Evolutionary conservation across 2,888 invertebrate genomes (phyloP).

Genomic region (Mesorhabditis spiculigera): DNA sequence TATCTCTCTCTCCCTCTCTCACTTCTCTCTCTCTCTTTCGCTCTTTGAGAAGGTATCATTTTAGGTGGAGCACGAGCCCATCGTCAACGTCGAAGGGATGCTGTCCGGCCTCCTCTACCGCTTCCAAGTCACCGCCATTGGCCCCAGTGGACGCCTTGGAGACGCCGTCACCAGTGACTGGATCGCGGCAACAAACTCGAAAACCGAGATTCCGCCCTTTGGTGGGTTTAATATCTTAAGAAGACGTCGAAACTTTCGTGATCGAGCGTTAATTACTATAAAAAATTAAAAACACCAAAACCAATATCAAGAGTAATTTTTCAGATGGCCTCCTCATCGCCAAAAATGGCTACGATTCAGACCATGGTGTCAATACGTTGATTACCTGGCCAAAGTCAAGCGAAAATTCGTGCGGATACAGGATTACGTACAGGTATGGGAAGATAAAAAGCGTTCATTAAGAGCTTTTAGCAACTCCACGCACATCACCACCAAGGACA

Average conservation of each 20-base stretch:
- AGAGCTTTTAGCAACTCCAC: conserved; percentile 23
- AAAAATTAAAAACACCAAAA: too few species aligned
- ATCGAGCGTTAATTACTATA: too few species aligned
- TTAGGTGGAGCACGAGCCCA: conserved; percentile 41
- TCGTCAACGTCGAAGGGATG: conserved; percentile 48
- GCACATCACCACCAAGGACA: conserved; percentile 17
- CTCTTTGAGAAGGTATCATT: conserved; percentile 17
- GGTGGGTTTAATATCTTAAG: conserved; percentile 10
- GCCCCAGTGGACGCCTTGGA: conserved; percentile 46
- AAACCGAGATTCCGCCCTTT: too few species aligned
- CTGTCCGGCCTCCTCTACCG: conserved; percentile 52
- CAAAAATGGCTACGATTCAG: conserved; percentile 44
- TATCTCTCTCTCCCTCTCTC: too few species aligned
- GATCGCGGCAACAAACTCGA: conserved; percentile 27
- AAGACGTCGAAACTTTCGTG: conserved; percentile 12
- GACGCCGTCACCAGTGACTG: conserved; percentile 44
- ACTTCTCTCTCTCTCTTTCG: not conserved
- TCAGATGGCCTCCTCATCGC: conserved; percentile 27
- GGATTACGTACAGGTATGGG: not conserved
- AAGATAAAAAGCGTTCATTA: not conserved
- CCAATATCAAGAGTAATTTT: too few species aligned
- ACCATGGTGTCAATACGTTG: conserved; percentile 42
- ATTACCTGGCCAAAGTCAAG: conserved; percentile 33
- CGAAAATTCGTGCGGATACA: not conserved
- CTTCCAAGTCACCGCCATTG: conserved; percentile 46